These are phyloP conservation scores for Lathamus discolor DNA, from an alignment of 2,113 vertebrate genomes.

Conservation along the genomic window DNA sequence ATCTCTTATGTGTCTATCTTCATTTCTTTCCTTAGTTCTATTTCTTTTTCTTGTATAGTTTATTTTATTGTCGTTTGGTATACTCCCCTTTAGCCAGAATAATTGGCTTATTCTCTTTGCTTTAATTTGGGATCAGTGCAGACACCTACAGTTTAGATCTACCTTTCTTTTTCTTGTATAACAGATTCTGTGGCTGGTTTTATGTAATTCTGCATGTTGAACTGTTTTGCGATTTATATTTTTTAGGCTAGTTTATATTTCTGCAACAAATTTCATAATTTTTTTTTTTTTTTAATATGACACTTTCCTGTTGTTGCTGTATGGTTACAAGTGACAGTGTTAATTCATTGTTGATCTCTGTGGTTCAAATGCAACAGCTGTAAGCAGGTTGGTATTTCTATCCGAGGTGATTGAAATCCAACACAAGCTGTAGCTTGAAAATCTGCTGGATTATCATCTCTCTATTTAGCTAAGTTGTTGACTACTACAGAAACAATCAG, in stretches of 20 bases:
- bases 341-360: not conserved
- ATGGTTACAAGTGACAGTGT: not conserved
- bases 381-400: not conserved
- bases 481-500: constrained; percentile 17
- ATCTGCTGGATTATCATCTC: not conserved
- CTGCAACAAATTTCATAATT: not conserved
- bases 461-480: constrained; percentile 26
- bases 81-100: not conserved
- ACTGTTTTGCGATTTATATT: not conserved
- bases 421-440: not conserved
- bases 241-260: not conserved
- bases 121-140: not conserved
- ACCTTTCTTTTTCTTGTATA: not conserved
- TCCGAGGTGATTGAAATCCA: not conserved
- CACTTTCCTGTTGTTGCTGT: not conserved
- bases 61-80: not conserved
- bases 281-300: not conserved
- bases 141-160: not conserved
- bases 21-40: not conserved
- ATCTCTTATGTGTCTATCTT: not conserved
- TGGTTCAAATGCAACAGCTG: constrained; percentile 1
- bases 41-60: not conserved
- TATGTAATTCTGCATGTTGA: not conserved
- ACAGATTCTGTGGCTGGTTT: not conserved
- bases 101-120: not conserved